A percentile compares a stretch with the other conserved stretches of the same genome.
These are phyloP conservation scores for Latrodectus elegans DNA, from an alignment of 2,888 invertebrate species.

Conservation along the genomic window DNA sequence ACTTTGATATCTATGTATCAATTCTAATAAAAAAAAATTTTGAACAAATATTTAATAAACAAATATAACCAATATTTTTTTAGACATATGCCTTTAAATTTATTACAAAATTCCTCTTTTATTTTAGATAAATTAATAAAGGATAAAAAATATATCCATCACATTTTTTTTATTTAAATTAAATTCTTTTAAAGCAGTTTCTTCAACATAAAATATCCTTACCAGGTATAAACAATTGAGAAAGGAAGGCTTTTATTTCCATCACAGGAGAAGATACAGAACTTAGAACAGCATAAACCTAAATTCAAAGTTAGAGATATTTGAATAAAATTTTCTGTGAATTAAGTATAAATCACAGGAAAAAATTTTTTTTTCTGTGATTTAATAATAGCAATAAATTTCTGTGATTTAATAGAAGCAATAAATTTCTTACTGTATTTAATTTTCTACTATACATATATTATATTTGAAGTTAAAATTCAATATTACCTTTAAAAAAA, in stretches of 20 bases:
- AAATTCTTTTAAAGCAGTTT: too few species aligned
- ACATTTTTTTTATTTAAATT: too few species aligned
- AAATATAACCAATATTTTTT: too few species aligned
- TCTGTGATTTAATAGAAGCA: too few species aligned
- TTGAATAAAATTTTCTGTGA: not conserved
- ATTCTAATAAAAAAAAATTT: too few species aligned
- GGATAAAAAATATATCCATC: not conserved
- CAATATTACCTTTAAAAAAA: too few species aligned
- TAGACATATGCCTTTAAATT: not conserved
- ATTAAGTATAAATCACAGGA: not conserved
- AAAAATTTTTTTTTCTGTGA: not conserved
- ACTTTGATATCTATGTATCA: too few species aligned
- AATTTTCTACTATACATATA: not conserved
- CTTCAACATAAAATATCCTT: not conserved
- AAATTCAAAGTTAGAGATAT: not conserved
- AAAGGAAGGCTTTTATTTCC: slow-evolving; percentile 22
- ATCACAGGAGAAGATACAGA: slow-evolving; percentile 35
- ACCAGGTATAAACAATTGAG: slow-evolving; percentile 32
- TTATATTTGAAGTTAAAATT: too few species aligned
- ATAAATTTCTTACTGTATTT: not conserved
- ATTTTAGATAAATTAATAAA: not conserved
- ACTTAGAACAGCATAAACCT: slow-evolving; percentile 53
- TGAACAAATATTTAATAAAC: too few species aligned
- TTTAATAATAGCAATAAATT: not conserved
- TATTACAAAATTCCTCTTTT: not conserved